Conservation (phyloP, 2,888 invertebrate genomes). For the Liodrosophila aerea region DNA sequence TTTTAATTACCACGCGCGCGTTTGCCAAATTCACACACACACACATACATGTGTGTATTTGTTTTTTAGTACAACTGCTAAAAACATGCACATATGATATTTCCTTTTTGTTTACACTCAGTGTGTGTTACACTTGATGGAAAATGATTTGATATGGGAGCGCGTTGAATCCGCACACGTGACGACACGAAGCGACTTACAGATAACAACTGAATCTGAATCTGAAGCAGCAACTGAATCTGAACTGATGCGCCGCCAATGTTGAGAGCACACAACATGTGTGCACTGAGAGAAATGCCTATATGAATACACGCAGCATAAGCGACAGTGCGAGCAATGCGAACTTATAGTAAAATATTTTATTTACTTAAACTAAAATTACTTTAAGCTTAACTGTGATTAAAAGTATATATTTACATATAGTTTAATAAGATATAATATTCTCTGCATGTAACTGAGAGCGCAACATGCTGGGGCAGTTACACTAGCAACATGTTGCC, state of each 20-base stretch:
- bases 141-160: constrained; percentile 17
- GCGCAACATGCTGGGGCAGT: constrained; percentile 40
- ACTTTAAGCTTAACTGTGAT: background rate
- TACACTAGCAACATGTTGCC: constrained; percentile 69
- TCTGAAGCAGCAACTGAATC: constrained; percentile 40
- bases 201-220: constrained; percentile 73
- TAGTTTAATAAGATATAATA: background rate
- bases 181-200: constrained; percentile 66
- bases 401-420: background rate
- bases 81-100: constrained; percentile 21
- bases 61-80: constrained; percentile 12
- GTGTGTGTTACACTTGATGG: constrained; percentile 21
- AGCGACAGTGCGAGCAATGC: background rate
- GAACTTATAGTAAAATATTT: background rate
- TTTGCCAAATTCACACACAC: constrained; percentile 6
- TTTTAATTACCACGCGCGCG: constrained; percentile 15
- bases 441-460: constrained; percentile 29
- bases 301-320: background rate
- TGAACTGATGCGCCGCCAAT: constrained; percentile 69
- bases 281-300: constrained; percentile 41
- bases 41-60: constrained; percentile 11
- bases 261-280: constrained; percentile 58
- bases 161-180: constrained; percentile 33
- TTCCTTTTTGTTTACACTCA: constrained; percentile 36
- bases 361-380: background rate